Percentiles rank a stretch among this genome's conserved stretches.
Conservation (phyloP, 2,797 vertebrate genomes). For the Falco rusticolus region DNA sequence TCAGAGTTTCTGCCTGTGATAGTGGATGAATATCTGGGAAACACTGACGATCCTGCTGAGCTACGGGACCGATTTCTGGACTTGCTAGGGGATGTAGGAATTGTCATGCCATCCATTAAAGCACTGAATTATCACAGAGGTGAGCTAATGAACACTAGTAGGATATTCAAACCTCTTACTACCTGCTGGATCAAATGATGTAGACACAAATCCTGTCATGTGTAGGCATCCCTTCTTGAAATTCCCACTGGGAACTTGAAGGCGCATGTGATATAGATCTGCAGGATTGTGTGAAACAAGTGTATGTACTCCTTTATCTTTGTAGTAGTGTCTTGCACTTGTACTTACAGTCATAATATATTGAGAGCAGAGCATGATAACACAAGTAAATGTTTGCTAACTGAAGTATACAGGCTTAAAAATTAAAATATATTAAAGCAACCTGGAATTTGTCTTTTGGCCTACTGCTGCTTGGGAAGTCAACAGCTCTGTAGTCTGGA, state of each 20-base stretch:
- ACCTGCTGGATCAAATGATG: neutral
- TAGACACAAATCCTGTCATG: neutral
- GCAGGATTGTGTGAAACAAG: neutral
- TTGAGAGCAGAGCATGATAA: neutral
- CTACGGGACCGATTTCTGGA: constrained; percentile 76
- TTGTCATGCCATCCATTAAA: constrained; percentile 78
- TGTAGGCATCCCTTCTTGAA: neutral
- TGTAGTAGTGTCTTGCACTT: neutral
- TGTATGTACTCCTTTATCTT: neutral
- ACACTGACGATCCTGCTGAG: constrained; percentile 70
- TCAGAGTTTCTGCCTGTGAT: constrained; percentile 33
- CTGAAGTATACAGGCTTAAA: neutral
- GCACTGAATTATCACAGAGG: constrained; percentile 80
- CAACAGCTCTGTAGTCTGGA: neutral
- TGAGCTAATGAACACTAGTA: constrained; percentile 51
- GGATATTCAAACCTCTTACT: neutral
- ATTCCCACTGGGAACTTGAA: neutral
- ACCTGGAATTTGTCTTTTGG: neutral
- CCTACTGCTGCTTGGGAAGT: neutral
- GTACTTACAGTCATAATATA: neutral
- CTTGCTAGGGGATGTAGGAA: constrained; percentile 73
- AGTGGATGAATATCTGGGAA: constrained; percentile 78
- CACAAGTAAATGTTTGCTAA: neutral
- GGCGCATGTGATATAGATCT: neutral
- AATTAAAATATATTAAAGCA: neutral